Evolutionary conservation across 2,113 vertebrate species (phyloP), one percentile per base, ranked within the genome.

Genomic region (Leptobrachium leishanense): DNA sequence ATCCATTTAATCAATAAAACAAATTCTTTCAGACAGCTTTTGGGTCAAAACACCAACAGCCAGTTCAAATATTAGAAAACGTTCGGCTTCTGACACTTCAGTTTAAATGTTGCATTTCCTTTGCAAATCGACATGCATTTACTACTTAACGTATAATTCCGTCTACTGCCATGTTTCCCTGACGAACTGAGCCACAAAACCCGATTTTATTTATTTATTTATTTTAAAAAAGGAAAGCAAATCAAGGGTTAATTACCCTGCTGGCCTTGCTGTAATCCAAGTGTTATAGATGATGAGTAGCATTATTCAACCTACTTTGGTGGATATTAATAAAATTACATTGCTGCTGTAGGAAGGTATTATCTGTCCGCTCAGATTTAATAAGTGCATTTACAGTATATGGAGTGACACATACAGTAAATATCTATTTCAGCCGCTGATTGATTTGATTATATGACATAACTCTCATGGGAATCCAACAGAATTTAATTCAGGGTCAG

Each of bases 311-410:
- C 53, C 64, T 76, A 59, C 65, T 77, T 59, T 50, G 68, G 40
- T 41, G 46, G 66, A 69, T 69, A 77, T 77, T 77, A 69, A 77
- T 44, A 57, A 6, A 31, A 77, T 77, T 67, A 68, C 2, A 9
- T 59, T n/a, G 53, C 50, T 59, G 75, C 75, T 59, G 50, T 59
- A 59, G 65, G 66, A 62, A 44, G 41, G 66, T 77, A 77, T 77
- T 77, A 57, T 77, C 64, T 76, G 40, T 68, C 13, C 39, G 5
- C 64, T 67, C 20, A 39, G 64, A 76, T 67, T 42, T 76, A 76
- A 68, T 68, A 76, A 76, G 75, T 76, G 65, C 65, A 57, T 69
- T 77, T 77, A 77, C 67, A 77, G 66, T 69, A 77, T 46, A 46
- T 59, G 66, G 46, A 59, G 54, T 40, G 75, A 77, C 75, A 69